Conservation (phyloP, 2,888 invertebrate species). For the Platycheirus rosarum region DNA sequence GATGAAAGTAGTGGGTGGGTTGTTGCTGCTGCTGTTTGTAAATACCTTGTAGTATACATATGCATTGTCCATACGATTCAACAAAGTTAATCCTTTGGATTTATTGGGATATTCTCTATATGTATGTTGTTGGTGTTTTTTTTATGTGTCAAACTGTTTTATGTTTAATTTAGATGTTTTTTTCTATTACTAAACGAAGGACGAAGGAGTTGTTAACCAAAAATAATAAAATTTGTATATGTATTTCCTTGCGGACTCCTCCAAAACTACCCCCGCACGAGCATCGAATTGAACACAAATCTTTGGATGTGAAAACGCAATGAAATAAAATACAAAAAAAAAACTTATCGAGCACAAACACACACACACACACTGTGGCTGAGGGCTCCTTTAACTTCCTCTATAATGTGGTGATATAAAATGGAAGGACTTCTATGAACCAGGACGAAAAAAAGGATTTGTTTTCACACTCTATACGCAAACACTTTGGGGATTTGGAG, state of each 20-base stretch:
- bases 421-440: constrained; percentile 6
- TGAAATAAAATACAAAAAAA: constrained; percentile 40
- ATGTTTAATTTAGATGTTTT: constrained; percentile 23
- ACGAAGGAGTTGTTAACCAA: constrained; percentile 34
- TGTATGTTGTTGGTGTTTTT: constrained; percentile 19
- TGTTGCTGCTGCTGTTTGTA: constrained; percentile 63
- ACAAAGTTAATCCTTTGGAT: constrained; percentile 71
- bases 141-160: constrained; percentile 42
- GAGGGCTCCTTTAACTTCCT: constrained; percentile 44
- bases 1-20: constrained; percentile 51
- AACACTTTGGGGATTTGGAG: constrained; percentile 42
- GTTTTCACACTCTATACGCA: constrained; percentile 56
- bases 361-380: constrained; percentile 30
- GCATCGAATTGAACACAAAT: constrained; percentile 47
- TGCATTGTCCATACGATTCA: constrained; percentile 82
- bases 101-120: constrained; percentile 52
- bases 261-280: constrained; percentile 60
- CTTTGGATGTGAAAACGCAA: constrained; percentile 53
- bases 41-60: constrained; percentile 82
- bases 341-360: constrained; percentile 41
- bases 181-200: constrained; percentile 49
- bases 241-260: constrained; percentile 31
- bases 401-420: constrained; percentile 16
- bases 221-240: constrained; percentile 10
- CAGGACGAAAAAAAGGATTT: constrained; percentile 37